Evolutionary conservation across 64 coral and sea anemone species (phyloP).

Genomic region (Stichodactyla mertensii): DNA sequence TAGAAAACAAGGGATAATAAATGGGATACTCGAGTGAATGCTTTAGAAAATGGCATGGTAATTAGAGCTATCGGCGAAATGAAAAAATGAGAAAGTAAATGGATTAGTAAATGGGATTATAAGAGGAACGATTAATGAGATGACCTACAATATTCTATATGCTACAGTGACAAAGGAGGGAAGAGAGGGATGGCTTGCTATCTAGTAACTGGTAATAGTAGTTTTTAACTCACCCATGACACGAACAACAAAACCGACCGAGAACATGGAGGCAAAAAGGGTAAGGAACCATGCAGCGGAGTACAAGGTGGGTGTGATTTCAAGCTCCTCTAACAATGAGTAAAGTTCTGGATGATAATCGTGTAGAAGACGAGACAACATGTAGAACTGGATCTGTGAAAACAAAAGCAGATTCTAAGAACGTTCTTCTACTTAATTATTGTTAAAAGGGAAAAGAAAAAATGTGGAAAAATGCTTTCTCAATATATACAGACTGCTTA

Average conservation of each 20-base stretch:
- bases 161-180: not conserved
- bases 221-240: slow-evolving; percentile 65
- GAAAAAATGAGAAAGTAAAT: not conserved
- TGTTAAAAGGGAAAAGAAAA: no score
- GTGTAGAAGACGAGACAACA: slow-evolving; percentile 75
- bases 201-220: not conserved
- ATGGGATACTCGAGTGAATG: no score
- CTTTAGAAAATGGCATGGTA: no score
- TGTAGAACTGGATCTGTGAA: slow-evolving; percentile 85
- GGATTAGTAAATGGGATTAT: not conserved
- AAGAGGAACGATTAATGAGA: not conserved
- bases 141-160: not conserved
- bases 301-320: slow-evolving; percentile 87
- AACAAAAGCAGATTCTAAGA: not conserved
- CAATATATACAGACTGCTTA: no score
- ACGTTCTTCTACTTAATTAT: not conserved
- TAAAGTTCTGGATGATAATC: slow-evolving; percentile 66
- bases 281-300: slow-evolving; percentile 96
- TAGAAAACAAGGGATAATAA: no score
- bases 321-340: slow-evolving; percentile 74
- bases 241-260: slow-evolving; percentile 86
- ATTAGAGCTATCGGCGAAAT: no score
- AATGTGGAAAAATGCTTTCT: no score
- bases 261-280: slow-evolving; percentile 88
- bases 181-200: not conserved